Base-by-base conservation (phyloP, 64 coral and sea anemone species). In the Montipora efflorescens region DNA sequence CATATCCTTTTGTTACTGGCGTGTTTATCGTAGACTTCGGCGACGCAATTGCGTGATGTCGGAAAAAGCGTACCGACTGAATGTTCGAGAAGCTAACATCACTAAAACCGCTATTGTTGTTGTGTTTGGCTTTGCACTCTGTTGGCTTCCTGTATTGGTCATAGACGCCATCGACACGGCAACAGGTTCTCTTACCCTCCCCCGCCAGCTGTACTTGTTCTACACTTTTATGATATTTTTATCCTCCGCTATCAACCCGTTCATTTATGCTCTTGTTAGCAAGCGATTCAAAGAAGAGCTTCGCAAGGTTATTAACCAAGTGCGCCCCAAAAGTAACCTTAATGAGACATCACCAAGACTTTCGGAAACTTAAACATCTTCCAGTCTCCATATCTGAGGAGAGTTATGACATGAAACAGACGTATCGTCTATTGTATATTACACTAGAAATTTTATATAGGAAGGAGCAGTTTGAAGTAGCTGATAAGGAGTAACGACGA, bases 201-300 rank as follows among this genome's bases (percentile, higher is more conserved):
- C 92, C 1, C 73, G 92, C 1, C 78, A 87, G 45, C 74, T 73
- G 22, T 87, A 93, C 62, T 28, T 93, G 23, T 76, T 81, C 66
- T 93, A 93, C 46, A 87, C 85, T 23, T 88, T 88, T 52, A 76
- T 93, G 47, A 64, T 93, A 20, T 76, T 61, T 19, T 16, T 67
- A 47, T 88, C 71, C 3, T 78, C 92, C 12, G 78, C 92, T 0
- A 79, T 87, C 0, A 93, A 93, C 75, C 92, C 92, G 3, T 22
- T 93, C 25, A 52, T 93, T 16, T 93, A 93, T 46, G 92, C 83
- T 13, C 59, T 88, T 44, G 46, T 87, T 12, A 93, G 87, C 76
- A 36, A 36, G 36, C 49, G 70, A 52, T 93, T 93, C 10, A 87
- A 76, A 13, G 28, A 55, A 6, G 92, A 88, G 19, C 87, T 72